Base-by-base conservation (phyloP, 35 echinoderm and acorn worm species). In the Ophiothrix spiculata region DNA sequence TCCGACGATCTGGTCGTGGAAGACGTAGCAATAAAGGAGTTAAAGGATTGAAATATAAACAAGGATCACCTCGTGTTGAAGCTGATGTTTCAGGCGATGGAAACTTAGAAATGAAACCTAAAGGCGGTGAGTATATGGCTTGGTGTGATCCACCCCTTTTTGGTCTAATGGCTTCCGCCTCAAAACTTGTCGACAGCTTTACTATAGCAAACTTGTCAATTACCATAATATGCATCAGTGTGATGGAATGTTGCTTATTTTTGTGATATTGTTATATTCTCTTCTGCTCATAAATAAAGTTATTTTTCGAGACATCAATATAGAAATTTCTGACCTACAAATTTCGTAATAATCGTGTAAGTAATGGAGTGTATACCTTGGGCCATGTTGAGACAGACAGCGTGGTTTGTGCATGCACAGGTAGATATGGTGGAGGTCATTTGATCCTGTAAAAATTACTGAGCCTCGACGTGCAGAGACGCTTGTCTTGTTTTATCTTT, bases 71-170 rank as follows among this genome's bases (percentile, higher is more conserved):
- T 69, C 60, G 60, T 69, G 64, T 39, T 42, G 63, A 81, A 39
- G 87, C 56, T 28, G 86, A 88, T 88, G 79, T 88, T 15, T 79
- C 80, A 74, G 60, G 79, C 2, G 25, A 69, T 69, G 60, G 10
- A 4, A 28, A 69, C 29, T 4, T 69, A 2, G 60, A 69, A 69
- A 69, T 69, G 60, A 69, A 69, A 69, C 60, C 60, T 2, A 69
- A 69, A 69, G 60, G 60, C 60, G 60, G 60, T 69, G 60, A 69
- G 60, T 69, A 69, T 69, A 25, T 10, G 17, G 42, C 6, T 10
- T 49, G 42, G 42, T 10, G 6, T 6, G 60, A n/a, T 69, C 60
- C 60, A 69, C 60, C 60, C 60, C 42, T 28, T 69, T 69, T 69
- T 69, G 17, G 60, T 2, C 8, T 25, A 25, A 69, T 25, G 17